Percentiles rank a stretch among this genome's conserved stretches.
Evolutionary conservation across 2,797 vertebrate species (phyloP).

Genomic region (Apogon hyalosoma): DNA sequence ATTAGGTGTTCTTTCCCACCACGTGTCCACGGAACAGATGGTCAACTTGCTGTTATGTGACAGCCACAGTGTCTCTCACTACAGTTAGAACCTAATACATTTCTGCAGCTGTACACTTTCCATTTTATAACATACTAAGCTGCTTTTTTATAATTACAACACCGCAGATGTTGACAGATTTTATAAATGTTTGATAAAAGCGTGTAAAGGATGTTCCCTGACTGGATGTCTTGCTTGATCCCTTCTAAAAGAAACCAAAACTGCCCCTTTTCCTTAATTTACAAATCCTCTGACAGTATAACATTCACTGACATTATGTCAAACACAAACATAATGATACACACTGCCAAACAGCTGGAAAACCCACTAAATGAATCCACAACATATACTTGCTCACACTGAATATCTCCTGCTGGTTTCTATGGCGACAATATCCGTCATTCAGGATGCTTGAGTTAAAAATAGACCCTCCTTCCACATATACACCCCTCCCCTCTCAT

Average conservation of each 20-base stretch:
- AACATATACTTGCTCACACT: constrained; percentile 13
- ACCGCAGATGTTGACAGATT: neutral
- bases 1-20: constrained; percentile 55
- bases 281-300: neutral
- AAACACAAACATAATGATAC: neutral
- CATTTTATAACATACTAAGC: neutral
- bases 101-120: constrained; percentile 10
- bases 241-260: neutral
- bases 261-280: neutral
- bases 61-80: constrained; percentile 16
- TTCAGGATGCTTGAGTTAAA: constrained; percentile 83
- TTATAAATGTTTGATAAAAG: too few species aligned
- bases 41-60: constrained; percentile 4
- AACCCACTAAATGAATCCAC: neutral
- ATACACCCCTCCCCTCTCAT: constrained; percentile 48
- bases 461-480: constrained; percentile 72
- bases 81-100: neutral
- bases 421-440: constrained; percentile 81
- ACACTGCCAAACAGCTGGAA: constrained; percentile 3
- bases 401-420: constrained; percentile 68
- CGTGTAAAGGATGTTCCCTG: neutral
- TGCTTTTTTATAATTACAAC: neutral
- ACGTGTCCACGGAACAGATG: constrained; percentile 44
- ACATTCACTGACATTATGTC: neutral
- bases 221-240: neutral